phyloP scores from a whole-genome alignment of 2,113 vertebrate genomes.

The Eurypyga helias region DNA sequence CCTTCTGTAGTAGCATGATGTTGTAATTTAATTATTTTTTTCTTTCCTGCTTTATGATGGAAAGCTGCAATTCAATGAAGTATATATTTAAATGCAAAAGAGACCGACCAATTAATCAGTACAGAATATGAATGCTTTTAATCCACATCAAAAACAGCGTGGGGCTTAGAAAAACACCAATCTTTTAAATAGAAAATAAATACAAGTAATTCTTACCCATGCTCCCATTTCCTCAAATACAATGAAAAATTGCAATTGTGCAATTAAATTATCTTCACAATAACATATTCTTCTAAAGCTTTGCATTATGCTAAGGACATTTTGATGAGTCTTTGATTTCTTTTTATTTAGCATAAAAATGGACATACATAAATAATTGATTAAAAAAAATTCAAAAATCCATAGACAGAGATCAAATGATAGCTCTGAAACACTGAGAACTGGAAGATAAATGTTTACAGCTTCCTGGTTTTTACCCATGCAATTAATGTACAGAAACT shows the following conservation, averaged over 20 bases:
- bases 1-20: conserved; percentile 15
- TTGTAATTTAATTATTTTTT: conserved; percentile 71
- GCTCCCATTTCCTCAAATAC: background rate
- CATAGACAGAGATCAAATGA: background rate
- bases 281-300: background rate
- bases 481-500: background rate
- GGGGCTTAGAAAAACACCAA: background rate
- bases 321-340: background rate
- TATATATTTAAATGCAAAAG: conserved; percentile 72
- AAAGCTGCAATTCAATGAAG: conserved; percentile 63
- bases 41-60: conserved; percentile 46
- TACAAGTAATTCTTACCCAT: conserved; percentile 4
- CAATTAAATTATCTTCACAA: background rate
- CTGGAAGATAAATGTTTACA: background rate
- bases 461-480: background rate
- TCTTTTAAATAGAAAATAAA: background rate
- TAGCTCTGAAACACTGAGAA: background rate
- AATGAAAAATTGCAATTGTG: background rate
- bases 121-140: conserved; percentile 44
- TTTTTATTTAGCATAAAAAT: background rate
- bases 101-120: conserved; percentile 58
- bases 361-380: background rate
- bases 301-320: background rate
- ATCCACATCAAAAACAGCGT: conserved; percentile 15
- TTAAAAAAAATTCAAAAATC: background rate